Evolutionary conservation across 2,797 vertebrate species (phyloP).

Genomic region (Amphiprion clarkii): DNA sequence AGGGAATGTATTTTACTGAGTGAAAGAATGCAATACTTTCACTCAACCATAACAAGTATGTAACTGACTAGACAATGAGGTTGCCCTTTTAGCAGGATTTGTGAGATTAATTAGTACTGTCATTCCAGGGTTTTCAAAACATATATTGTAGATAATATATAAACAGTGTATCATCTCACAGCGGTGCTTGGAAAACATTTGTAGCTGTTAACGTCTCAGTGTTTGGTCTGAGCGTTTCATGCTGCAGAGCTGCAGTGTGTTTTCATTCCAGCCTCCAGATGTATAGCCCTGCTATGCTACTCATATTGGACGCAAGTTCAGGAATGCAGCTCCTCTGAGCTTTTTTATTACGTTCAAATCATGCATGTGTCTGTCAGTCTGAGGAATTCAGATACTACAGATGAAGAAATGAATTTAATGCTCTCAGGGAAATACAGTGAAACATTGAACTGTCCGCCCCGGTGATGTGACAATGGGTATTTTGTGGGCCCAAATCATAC

Average conservation of each 20-base stretch:
- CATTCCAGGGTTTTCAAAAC: not conserved
- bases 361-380: constrained; percentile 71
- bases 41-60: not conserved
- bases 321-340: constrained; percentile 71
- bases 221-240: constrained; percentile 43
- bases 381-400: constrained; percentile 48
- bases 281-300: constrained; percentile 59
- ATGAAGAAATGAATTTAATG: constrained; percentile 28
- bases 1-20: not conserved
- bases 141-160: not conserved
- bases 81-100: not conserved
- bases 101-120: not conserved
- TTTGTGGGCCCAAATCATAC: constrained; percentile 20
- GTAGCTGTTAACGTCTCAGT: constrained; percentile 2
- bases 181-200: not conserved
- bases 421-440: constrained; percentile 28
- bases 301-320: constrained; percentile 61
- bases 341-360: constrained; percentile 63
- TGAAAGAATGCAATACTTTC: not conserved
- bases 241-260: constrained; percentile 51
- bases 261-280: constrained; percentile 74
- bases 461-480: constrained; percentile 32
- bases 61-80: no score
- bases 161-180: not conserved
- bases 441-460: constrained; percentile 31